phyloP scores from a whole-genome alignment of 2,888 invertebrate genomes.

The Nomada ruficornis region DNA sequence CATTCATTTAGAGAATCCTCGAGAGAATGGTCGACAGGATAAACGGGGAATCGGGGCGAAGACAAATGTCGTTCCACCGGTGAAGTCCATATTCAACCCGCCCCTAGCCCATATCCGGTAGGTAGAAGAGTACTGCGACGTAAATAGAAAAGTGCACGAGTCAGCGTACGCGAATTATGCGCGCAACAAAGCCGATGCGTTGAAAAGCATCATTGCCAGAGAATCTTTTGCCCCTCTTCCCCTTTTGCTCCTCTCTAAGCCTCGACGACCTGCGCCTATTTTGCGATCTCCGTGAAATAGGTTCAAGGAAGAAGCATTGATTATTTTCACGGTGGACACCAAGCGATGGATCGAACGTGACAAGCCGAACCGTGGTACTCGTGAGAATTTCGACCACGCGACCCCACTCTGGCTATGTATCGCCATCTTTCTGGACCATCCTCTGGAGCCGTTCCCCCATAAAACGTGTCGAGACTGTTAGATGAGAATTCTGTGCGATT shows the following conservation, averaged over 20 bases:
- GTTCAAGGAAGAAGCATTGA: conserved; percentile 12
- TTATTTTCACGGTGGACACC: conserved; percentile 17
- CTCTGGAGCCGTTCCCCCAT: background rate
- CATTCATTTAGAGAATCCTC: conserved; percentile 51
- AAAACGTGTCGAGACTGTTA: conserved; percentile 14
- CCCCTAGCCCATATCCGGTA: background rate
- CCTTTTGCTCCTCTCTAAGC: conserved; percentile 30
- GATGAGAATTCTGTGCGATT: conserved; percentile 1
- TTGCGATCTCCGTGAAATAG: conserved; percentile 30
- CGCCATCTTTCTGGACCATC: background rate
- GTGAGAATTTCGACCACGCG: background rate
- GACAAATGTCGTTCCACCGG: conserved; percentile 51
- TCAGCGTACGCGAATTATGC: conserved; percentile 65
- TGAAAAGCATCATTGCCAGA: conserved; percentile 46
- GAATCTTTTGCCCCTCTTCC: background rate
- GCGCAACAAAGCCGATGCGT: conserved; percentile 48
- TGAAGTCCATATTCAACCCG: conserved; percentile 38
- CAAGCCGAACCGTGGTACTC: background rate
- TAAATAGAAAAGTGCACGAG: conserved; percentile 66
- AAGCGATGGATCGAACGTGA: background rate
- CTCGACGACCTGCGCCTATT: conserved; percentile 40
- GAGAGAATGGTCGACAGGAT: conserved; percentile 1
- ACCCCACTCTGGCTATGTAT: background rate
- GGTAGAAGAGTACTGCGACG: conserved; percentile 21
- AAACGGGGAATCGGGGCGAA: conserved; percentile 34